Evolutionary conservation across 1,140 invertebrate genomes (phyloP).

Genomic region (Parapsyche elsis): DNA sequence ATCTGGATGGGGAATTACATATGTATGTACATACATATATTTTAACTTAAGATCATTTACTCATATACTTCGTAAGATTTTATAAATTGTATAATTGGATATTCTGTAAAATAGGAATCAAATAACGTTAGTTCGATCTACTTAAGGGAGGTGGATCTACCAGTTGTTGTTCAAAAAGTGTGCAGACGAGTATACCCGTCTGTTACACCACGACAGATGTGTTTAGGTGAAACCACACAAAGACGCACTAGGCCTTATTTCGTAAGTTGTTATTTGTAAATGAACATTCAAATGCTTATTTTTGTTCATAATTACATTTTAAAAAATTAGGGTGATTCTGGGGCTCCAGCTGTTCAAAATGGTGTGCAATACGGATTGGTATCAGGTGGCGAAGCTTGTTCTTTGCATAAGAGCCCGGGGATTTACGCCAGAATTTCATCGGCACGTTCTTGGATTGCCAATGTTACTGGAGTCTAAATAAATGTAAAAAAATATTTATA

Average conservation of each 20-base stretch:
- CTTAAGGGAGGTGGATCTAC: conserved; percentile 48
- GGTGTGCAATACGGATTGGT: conserved; percentile 45
- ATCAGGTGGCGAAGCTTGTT: conserved; percentile 37
- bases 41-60: too few relatives aligned
- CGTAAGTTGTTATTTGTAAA: conserved; percentile 40
- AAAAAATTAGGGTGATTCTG: conserved; percentile 54
- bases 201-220: conserved; percentile 21
- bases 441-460: conserved; percentile 41
- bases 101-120: background rate
- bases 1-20: conserved; percentile 47
- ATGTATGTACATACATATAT: conserved; percentile 30
- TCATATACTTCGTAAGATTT: conserved; percentile 45
- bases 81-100: too few relatives aligned
- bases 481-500: conserved; percentile 2
- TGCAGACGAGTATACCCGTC: conserved; percentile 45
- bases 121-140: conserved; percentile 16
- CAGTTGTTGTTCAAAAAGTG: conserved; percentile 36
- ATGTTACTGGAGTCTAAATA: conserved; percentile 32
- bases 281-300: conserved; percentile 22
- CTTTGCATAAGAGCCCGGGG: too few relatives aligned
- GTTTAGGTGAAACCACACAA: conserved; percentile 46
- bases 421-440: conserved; percentile 45
- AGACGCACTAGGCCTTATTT: conserved; percentile 50
- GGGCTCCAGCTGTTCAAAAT: conserved; percentile 48
- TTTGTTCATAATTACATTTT: too few relatives aligned